Conservation (phyloP, 2,797 vertebrate species). For the Eidolon dupreanum region DNA sequence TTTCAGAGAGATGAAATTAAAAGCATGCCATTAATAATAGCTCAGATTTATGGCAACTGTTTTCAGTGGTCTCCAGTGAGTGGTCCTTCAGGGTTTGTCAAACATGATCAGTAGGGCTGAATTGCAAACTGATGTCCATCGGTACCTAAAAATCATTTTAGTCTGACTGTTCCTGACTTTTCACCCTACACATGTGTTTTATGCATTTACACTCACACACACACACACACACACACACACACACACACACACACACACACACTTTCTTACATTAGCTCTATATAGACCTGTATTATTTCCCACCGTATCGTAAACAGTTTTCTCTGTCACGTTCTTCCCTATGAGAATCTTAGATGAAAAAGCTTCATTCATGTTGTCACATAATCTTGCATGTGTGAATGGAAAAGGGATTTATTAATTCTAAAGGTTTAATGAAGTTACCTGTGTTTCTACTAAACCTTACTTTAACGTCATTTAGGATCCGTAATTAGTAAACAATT, state of each 20-base stretch:
- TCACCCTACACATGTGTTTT: not conserved
- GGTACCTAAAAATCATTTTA: not conserved
- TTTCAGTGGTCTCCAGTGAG: fast-evolving
- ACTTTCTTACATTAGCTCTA: not conserved
- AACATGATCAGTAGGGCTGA: not conserved
- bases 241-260: not conserved
- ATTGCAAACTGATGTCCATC: not conserved
- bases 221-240: not conserved
- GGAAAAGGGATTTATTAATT: not conserved
- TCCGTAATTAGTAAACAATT: not conserved
- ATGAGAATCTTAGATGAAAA: not conserved
- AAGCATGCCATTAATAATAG: not conserved
- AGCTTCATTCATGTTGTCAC: fast-evolving
- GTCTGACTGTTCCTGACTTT: not conserved
- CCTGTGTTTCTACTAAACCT: not conserved
- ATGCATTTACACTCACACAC: not conserved
- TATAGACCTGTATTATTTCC: not conserved
- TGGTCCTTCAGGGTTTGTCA: not conserved
- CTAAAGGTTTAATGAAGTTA: not conserved
- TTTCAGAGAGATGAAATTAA: not conserved
- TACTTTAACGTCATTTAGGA: not conserved
- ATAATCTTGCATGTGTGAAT: not conserved
- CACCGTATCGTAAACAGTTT: fast-evolving
- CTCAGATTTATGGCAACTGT: not conserved
- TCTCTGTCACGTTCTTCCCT: not conserved